Base-by-base conservation (phyloP, 1,140 invertebrate genomes). In the Papilio helenus region DNA sequence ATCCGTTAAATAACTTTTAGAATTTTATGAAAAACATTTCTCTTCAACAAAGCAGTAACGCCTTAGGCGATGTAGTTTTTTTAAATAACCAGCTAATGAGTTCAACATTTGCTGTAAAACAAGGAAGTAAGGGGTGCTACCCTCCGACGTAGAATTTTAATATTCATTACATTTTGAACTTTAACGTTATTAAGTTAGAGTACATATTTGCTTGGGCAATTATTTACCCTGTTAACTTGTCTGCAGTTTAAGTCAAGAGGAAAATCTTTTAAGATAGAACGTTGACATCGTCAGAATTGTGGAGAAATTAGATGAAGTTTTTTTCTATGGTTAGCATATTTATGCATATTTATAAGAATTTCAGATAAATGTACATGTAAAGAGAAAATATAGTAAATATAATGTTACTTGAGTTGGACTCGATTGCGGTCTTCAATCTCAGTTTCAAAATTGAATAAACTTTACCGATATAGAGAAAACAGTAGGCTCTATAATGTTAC, bases 51-150 rank as follows among this genome's bases (percentile, higher is more conserved):
- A 68, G 61, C 16, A 68, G 23, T 26, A 68, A 29, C 23, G 61
- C 61, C 61, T 68, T 14, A 65, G 26, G 61, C 61, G 61, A 14
- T 29, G 23, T 65, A 65, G 23, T 65, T 65, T 65, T 65, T 26
- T 65, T 26, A 65, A 65, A 65, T 65, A 65, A 65, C 61, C 26
- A 68, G 61, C 61, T 68, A 68, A 68, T 68, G 61, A 68, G 61
- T 68, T 29, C 61, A 68, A 68, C 61, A 68, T 68, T 68, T 68
- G 61, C 61, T 68, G 61, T 68, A 68, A 68, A 16, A 68, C 61
- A 68, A 29, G 61, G 61, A 68, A 34, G 61, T 68, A 68, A 68
- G 61, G 61, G 61, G 61, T 29, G 61, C 61, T 12, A 68, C 61
- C 61, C 61, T 68, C 5, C 26, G 61, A 68, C 61, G 16, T 68